phyloP scores from a whole-genome alignment of 2,113 vertebrate genomes.

The Protobothrops flavoviridis region DNA sequence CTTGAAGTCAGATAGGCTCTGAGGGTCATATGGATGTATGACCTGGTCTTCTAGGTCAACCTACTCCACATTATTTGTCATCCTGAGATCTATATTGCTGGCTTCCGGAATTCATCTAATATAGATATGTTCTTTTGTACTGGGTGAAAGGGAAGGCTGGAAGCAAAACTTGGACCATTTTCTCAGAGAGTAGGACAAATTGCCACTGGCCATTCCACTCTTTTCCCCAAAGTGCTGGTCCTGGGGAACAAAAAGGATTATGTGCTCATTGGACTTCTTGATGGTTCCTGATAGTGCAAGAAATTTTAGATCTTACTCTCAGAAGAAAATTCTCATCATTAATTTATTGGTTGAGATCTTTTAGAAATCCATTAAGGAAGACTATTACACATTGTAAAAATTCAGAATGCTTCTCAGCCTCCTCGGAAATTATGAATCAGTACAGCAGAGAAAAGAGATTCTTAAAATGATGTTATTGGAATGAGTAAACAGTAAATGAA shows the following conservation, averaged over 20 bases:
- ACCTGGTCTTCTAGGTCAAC: neutral
- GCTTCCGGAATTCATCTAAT: neutral
- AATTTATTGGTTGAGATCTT: constrained; percentile 51
- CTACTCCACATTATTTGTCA: neutral
- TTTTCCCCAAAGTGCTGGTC: neutral
- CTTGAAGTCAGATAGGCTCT: neutral
- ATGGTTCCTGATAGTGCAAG: constrained; percentile 47
- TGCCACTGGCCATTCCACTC: neutral
- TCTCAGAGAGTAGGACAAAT: neutral
- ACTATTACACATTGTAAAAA: constrained; percentile 24
- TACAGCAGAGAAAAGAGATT: neutral
- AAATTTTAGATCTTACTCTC: constrained; percentile 51
- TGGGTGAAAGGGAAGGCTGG: neutral
- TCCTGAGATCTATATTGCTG: neutral
- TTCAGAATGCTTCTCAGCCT: constrained; percentile 18
- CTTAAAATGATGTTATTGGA: constrained; percentile 2
- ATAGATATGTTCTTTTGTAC: neutral
- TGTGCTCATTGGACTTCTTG: constrained; percentile 39
- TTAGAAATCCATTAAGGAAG: constrained; percentile 52
- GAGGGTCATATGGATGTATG: neutral
- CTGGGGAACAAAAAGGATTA: constrained; percentile 40
- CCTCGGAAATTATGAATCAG: constrained; percentile 35
- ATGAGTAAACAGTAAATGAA: constrained; percentile 7
- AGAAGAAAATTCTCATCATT: constrained; percentile 59
- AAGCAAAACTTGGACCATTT: neutral